Percentiles rank a stretch among this genome's conserved stretches.
Conservation (phyloP, 2,113 vertebrate genomes). For the Dipodomys stephensi region DNA sequence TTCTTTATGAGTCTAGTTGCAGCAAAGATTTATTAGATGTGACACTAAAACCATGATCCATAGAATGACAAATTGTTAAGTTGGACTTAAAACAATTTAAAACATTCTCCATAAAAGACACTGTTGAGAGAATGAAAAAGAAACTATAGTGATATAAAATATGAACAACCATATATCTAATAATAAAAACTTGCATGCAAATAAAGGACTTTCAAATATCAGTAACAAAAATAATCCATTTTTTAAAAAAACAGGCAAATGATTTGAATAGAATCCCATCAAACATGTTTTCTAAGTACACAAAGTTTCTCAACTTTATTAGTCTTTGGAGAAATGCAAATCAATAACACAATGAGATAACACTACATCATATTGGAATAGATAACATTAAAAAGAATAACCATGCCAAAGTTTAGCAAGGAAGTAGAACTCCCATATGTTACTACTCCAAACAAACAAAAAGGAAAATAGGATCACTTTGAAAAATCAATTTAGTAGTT, state of each 20-base stretch:
- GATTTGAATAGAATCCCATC: background rate
- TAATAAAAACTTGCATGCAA: background rate
- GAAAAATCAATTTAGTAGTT: background rate
- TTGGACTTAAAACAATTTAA: background rate
- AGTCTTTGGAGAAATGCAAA: background rate
- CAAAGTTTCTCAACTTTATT: background rate
- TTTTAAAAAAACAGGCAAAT: background rate
- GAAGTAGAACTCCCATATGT: background rate
- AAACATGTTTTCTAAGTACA: background rate
- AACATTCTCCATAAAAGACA: background rate
- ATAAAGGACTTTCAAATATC: background rate
- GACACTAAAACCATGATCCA: background rate
- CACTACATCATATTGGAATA: background rate
- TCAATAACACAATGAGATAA: background rate
- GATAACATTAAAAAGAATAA: background rate
- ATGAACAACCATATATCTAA: background rate
- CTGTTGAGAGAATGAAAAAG: background rate
- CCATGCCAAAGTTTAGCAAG: background rate
- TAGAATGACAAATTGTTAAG: background rate
- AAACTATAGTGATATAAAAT: background rate
- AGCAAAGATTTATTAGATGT: background rate
- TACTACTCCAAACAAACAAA: background rate
- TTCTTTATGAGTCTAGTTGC: background rate
- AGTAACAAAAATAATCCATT: background rate
- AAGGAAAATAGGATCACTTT: background rate